phyloP scores from a whole-genome alignment of 1,140 invertebrate genomes.

The Hermetia illucens region DNA sequence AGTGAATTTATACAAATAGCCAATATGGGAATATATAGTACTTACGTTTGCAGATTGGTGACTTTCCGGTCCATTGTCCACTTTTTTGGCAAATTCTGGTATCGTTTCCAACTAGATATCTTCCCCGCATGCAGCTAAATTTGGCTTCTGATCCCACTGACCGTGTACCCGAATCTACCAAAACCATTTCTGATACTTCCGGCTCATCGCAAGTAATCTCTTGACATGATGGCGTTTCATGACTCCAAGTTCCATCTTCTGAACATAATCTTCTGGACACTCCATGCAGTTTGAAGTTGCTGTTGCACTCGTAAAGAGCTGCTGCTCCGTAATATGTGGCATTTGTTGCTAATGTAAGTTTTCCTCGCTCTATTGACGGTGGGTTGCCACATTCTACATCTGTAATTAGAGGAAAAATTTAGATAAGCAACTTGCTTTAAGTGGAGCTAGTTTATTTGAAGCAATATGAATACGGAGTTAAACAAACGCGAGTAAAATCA shows the following conservation, averaged over 20 bases:
- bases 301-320: slow-evolving; percentile 68
- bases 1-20: slow-evolving; percentile 3
- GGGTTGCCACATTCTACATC: slow-evolving; percentile 80
- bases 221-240: slow-evolving; percentile 58
- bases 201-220: slow-evolving; percentile 66
- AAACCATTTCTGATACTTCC: slow-evolving; percentile 39
- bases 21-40: slow-evolving; percentile 13
- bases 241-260: slow-evolving; percentile 80
- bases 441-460: slow-evolving; percentile 8
- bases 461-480: neutral
- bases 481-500: slow-evolving; percentile 5
- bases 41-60: slow-evolving; percentile 70
- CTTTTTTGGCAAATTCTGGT: slow-evolving; percentile 60
- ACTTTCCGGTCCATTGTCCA: slow-evolving; percentile 67
- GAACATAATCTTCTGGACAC: slow-evolving; percentile 66
- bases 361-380: slow-evolving; percentile 52
- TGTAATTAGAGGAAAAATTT: no score
- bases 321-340: slow-evolving; percentile 75
- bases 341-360: slow-evolving; percentile 63
- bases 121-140: slow-evolving; percentile 70
- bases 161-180: slow-evolving; percentile 33
- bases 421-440: neutral
- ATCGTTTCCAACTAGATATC: slow-evolving; percentile 62
- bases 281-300: slow-evolving; percentile 68
- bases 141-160: slow-evolving; percentile 54